Percentiles rank a stretch among this genome's conserved stretches.
phyloP scores from a whole-genome alignment of 2,797 vertebrate species.

The Sphaeramia orbicularis region DNA sequence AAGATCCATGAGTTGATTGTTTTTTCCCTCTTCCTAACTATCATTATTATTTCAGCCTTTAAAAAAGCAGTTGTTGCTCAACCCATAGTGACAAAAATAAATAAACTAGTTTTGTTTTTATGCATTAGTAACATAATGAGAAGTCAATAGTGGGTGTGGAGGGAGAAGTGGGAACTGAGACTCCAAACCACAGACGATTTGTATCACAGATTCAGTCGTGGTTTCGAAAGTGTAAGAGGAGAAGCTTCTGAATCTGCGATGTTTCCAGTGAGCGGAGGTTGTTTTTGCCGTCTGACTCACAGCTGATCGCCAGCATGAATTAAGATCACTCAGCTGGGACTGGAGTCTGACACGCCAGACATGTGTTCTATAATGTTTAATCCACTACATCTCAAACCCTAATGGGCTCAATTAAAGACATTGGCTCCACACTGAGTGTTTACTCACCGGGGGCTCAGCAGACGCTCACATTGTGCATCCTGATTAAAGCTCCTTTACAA shows the following conservation, averaged over 20 bases:
- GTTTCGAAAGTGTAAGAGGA: not conserved
- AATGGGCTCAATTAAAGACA: slow-evolving; percentile 72
- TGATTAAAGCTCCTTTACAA: slow-evolving; percentile 49
- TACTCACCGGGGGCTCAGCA: slow-evolving; percentile 34
- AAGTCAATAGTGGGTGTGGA: no score
- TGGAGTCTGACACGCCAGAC: slow-evolving; percentile 33
- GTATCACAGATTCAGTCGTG: no score
- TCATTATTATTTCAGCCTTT: no score
- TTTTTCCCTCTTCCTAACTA: no score
- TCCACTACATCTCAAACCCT: slow-evolving; percentile 57
- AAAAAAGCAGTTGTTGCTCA: no score
- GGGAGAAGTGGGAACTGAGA: no score
- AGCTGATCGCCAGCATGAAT: slow-evolving; percentile 15
- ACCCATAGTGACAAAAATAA: no score
- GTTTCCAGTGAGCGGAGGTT: not conserved
- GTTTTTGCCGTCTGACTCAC: slow-evolving; percentile 6
- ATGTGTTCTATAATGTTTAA: slow-evolving; percentile 67
- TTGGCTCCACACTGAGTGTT: slow-evolving; percentile 56
- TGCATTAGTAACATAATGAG: no score
- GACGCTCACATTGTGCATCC: slow-evolving; percentile 3
- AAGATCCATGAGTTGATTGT: no score
- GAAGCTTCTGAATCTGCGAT: not conserved
- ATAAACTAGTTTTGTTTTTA: no score
- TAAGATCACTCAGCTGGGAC: slow-evolving; percentile 25
- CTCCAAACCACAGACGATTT: no score